Conservation (phyloP, 2,888 invertebrate species). For the Erannis defoliaria region DNA sequence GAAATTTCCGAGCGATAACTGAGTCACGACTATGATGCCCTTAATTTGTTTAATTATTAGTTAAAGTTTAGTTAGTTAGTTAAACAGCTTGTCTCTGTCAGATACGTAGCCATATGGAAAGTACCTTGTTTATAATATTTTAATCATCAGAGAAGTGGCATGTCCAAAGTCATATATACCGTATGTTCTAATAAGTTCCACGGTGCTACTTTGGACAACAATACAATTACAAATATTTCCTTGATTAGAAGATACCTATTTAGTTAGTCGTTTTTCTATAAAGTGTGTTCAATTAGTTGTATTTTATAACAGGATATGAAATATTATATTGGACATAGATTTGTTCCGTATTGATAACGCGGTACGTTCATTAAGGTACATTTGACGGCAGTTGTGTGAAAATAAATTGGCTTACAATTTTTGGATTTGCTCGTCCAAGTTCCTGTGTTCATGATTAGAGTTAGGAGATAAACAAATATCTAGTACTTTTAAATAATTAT, state of each 20-base stretch:
- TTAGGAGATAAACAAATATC: constrained; percentile 56
- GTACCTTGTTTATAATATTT: constrained; percentile 52
- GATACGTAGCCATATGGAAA: constrained; percentile 54
- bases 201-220: constrained; percentile 11
- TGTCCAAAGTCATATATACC: constrained; percentile 3
- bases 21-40: too few relatives aligned
- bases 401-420: constrained; percentile 60
- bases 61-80: constrained; percentile 38
- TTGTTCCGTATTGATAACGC: constrained; percentile 20
- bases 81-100: constrained; percentile 41
- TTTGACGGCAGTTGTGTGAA: constrained; percentile 25
- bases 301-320: constrained; percentile 31
- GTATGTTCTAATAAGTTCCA: not conserved
- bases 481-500: constrained; percentile 50
- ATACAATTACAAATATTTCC: constrained; percentile 3
- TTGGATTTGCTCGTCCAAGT: constrained; percentile 72
- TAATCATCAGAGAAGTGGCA: constrained; percentile 22
- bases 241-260: constrained; percentile 34
- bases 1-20: too few relatives aligned
- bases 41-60: constrained; percentile 35
- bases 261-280: constrained; percentile 4
- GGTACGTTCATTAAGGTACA: constrained; percentile 18
- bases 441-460: constrained; percentile 78
- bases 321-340: constrained; percentile 11
- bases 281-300: constrained; percentile 44